Conservation (phyloP, 2,113 vertebrate species). For the Eurypyga helias region DNA sequence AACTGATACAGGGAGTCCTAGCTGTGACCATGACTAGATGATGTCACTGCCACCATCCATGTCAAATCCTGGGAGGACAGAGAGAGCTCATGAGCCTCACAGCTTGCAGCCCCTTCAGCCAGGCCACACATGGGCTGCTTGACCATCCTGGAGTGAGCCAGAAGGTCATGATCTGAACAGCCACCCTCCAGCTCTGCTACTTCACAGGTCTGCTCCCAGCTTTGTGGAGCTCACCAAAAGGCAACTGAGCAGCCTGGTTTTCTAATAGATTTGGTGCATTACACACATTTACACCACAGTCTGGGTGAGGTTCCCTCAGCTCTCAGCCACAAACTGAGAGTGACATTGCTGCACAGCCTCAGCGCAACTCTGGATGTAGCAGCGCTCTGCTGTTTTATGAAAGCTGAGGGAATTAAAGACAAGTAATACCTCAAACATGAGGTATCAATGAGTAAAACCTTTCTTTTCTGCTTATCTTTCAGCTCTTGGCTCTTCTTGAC, state of each 20-base stretch:
- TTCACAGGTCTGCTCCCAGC: not conserved
- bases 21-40: not conserved
- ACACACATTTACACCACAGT: not conserved
- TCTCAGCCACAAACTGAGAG: not conserved
- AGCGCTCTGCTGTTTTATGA: not conserved
- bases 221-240: constrained; percentile 25
- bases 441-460: not conserved
- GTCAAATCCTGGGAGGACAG: not conserved
- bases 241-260: not conserved
- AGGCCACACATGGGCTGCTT: not conserved
- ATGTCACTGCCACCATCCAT: not conserved
- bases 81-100: not conserved
- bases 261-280: not conserved
- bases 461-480: not conserved
- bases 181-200: not conserved
- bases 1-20: not conserved
- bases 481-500: not conserved
- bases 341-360: not conserved
- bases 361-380: not conserved
- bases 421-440: not conserved
- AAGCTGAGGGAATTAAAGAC: not conserved
- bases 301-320: not conserved
- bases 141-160: not conserved
- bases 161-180: not conserved
- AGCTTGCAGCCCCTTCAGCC: not conserved